Evolutionary conservation across 2,797 vertebrate genomes (phyloP).

Genomic region (Sebastiscus albofasciatus): DNA sequence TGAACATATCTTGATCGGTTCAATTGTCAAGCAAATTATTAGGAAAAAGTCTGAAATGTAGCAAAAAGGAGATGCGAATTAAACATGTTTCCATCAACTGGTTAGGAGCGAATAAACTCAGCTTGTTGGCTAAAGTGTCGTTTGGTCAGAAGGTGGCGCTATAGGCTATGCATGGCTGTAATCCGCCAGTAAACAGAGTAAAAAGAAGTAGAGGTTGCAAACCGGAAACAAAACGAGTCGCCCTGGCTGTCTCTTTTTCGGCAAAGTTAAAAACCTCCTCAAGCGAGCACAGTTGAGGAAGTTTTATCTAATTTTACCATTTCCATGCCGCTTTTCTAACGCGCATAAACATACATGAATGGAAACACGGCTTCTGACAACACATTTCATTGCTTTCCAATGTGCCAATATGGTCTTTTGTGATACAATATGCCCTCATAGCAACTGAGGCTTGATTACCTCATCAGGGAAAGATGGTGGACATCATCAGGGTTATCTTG

Average conservation of each 20-base stretch:
- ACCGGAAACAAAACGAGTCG: too few species aligned
- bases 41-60: fast-evolving
- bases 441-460: neutral
- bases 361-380: neutral
- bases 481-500: neutral
- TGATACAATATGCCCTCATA: neutral
- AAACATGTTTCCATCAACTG: too few species aligned
- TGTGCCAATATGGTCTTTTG: neutral
- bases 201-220: too few species aligned
- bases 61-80: too few species aligned
- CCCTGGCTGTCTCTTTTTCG: neutral
- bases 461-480: neutral
- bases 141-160: too few species aligned
- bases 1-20: neutral
- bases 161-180: too few species aligned
- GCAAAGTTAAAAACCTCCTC: neutral
- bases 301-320: too few species aligned
- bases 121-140: fast-evolving
- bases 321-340: too few species aligned
- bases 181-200: too few species aligned
- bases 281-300: neutral
- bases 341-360: neutral
- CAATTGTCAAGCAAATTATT: too few species aligned
- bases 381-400: neutral
- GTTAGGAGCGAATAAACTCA: too few species aligned